phyloP scores from a whole-genome alignment of 2,888 invertebrate species.

The Euproctis similis region DNA sequence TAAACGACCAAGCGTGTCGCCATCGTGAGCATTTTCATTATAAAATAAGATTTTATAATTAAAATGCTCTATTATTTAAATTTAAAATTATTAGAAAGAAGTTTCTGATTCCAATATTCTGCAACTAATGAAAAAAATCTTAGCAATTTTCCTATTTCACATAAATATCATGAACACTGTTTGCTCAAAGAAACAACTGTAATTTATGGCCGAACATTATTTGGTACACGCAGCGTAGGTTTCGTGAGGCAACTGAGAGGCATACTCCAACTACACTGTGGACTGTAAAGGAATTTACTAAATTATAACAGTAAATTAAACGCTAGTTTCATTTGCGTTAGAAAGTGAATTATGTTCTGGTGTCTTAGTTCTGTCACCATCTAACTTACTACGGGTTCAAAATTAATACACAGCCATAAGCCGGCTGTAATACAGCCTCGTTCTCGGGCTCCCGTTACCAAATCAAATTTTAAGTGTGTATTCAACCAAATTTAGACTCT shows the following conservation, averaged over 20 bases:
- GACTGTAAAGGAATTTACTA: conserved; percentile 67
- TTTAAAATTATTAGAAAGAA: too few species aligned
- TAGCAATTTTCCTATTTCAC: too few species aligned
- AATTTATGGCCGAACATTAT: too few species aligned
- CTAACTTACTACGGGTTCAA: conserved; percentile 75
- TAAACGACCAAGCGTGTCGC: too few species aligned
- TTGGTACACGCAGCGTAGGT: too few species aligned
- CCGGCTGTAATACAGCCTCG: conserved; percentile 64
- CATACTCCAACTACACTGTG: conserved; percentile 31
- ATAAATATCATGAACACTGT: too few species aligned
- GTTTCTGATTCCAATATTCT: too few species aligned
- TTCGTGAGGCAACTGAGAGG: conserved; percentile 27
- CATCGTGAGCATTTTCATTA: too few species aligned
- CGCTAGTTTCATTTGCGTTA: conserved; percentile 73
- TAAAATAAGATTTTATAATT: too few species aligned
- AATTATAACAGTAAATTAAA: conserved; percentile 75
- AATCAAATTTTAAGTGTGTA: conserved; percentile 58
- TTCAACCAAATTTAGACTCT: conserved; percentile 28
- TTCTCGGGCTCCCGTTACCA: conserved; percentile 59
- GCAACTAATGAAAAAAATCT: too few species aligned
- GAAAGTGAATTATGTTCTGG: conserved; percentile 72
- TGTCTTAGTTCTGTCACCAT: conserved; percentile 76
- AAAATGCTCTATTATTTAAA: too few species aligned
- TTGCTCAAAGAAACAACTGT: too few species aligned
- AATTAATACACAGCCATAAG: conserved; percentile 76